phyloP scores from a whole-genome alignment of 2,888 invertebrate genomes.

The Mantis religiosa region DNA sequence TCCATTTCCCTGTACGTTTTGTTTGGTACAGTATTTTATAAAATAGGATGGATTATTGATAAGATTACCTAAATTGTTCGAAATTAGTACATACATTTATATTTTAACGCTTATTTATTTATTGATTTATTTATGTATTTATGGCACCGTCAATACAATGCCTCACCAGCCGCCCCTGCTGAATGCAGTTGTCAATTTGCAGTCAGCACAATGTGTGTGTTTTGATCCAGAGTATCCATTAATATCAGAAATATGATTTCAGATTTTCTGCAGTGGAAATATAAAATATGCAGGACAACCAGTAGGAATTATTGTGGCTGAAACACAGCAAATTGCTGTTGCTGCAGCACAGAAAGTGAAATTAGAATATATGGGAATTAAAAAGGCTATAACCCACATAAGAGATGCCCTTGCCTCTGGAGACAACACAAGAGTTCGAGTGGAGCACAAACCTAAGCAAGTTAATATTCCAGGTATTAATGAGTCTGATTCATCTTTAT shows the following conservation, averaged over 20 bases:
- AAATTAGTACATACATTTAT: no score
- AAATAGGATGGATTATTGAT: no score
- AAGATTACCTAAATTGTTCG: no score
- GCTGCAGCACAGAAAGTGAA: constrained; percentile 55
- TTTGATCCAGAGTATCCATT: background rate
- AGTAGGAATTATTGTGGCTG: constrained; percentile 68
- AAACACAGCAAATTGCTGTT: constrained; percentile 54
- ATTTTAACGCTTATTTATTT: no score
- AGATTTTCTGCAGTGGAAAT: constrained; percentile 52
- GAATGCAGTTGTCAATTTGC: no score
- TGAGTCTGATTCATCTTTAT: background rate
- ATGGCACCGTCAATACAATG: no score
- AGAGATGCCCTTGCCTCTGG: constrained; percentile 13
- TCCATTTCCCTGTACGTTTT: no score
- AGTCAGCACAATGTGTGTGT: background rate
- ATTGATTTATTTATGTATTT: no score
- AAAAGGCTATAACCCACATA: constrained; percentile 12
- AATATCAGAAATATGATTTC: background rate
- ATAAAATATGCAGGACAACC: constrained; percentile 69
- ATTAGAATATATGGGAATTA: constrained; percentile 50
- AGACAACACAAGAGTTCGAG: constrained; percentile 5
- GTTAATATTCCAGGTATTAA: background rate
- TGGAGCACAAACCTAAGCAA: background rate
- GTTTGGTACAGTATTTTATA: no score
- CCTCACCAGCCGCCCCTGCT: no score